Conservation (phyloP, 37 sponge, comb jelly and placozoan species). For the Halisarca cf. caerulea region DNA sequence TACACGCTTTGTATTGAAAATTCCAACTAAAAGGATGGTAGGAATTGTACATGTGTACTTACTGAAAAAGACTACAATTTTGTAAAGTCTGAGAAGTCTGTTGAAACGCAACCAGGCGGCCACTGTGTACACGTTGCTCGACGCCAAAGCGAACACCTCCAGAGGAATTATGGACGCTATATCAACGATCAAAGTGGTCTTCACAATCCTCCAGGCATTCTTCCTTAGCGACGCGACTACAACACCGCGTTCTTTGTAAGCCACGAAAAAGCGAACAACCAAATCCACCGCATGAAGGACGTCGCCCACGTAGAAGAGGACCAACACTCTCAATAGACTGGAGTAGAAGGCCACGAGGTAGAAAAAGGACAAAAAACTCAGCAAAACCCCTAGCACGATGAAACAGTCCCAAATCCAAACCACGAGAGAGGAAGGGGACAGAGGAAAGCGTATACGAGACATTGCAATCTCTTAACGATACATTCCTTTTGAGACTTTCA, state of each 20-base stretch:
- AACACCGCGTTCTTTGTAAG: conserved; percentile 38
- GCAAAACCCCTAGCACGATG: neutral
- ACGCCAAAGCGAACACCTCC: conserved; percentile 46
- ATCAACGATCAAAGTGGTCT: conserved; percentile 41
- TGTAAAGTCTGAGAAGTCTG: conserved; percentile 49
- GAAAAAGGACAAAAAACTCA: conserved; percentile 20
- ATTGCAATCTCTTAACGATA: no score
- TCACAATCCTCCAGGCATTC: conserved; percentile 35
- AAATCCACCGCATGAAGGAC: conserved; percentile 30
- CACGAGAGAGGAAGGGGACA: neutral
- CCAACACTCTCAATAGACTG: conserved; percentile 37
- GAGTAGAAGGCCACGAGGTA: conserved; percentile 53
- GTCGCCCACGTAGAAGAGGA: conserved; percentile 32
- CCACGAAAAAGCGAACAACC: conserved; percentile 25
- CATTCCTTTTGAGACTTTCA: no score
- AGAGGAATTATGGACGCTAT: conserved; percentile 50
- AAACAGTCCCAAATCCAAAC: conserved; percentile 34
- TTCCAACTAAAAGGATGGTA: no score
- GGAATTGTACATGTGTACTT: no score
- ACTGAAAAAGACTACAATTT: conserved; percentile 48
- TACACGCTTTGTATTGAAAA: no score
- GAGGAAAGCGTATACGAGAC: no score
- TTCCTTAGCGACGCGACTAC: conserved; percentile 25
- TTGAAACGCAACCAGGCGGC: conserved; percentile 51
- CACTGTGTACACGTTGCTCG: neutral